Percentiles rank a stretch among this genome's conserved stretches.
phyloP scores from a whole-genome alignment of 1,140 invertebrate genomes.

The Mylabris phalerata region DNA sequence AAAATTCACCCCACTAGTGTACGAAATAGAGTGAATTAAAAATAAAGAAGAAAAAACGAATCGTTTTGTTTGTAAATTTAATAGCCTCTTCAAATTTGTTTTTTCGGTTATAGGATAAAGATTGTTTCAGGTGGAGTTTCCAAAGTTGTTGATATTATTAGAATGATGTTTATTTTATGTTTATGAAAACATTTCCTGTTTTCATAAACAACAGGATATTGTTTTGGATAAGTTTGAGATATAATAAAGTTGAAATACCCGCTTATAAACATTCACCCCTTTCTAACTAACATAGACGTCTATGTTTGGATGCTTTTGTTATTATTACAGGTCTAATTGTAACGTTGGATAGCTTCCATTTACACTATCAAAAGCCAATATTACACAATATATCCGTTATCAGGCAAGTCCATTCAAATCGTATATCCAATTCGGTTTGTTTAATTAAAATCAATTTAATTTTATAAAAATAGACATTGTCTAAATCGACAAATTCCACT shows the following conservation, averaged over 20 bases:
- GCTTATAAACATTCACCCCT: neutral
- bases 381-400: neutral
- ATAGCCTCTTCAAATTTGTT: no score
- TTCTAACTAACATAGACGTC: neutral
- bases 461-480: no score
- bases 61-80: no score
- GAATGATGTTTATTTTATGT: constrained; percentile 1
- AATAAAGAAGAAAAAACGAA: no score
- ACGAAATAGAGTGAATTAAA: no score
- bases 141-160: constrained; percentile 5
- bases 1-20: no score
- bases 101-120: no score
- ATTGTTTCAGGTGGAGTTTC: no score
- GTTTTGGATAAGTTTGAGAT: constrained; percentile 1
- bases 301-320: constrained; percentile 2
- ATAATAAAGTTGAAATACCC: constrained; percentile 3
- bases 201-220: constrained; percentile 6
- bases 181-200: constrained; percentile 1
- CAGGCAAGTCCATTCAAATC: constrained; percentile 2
- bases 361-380: neutral
- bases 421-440: neutral
- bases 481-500: no score
- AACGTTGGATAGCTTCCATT: constrained; percentile 11
- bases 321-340: constrained; percentile 16
- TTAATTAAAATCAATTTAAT: no score